Percentiles rank a stretch among this genome's conserved stretches.
Conservation (phyloP, 2,113 vertebrate genomes). For the Clarias macrocephalus region DNA sequence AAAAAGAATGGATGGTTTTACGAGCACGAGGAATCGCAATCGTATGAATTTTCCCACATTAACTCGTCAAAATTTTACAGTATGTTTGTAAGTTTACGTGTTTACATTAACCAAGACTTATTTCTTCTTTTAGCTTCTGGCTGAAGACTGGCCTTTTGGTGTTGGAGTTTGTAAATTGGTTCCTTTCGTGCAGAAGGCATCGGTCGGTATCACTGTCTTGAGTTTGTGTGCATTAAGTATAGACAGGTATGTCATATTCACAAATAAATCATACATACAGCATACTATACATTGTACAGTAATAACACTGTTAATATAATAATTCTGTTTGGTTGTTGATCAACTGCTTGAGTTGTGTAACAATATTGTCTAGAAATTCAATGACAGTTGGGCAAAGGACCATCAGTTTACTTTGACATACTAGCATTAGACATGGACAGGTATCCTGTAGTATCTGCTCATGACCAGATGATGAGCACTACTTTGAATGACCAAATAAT, state of each 20-base stretch:
- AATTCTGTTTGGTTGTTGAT: neutral
- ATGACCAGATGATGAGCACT: neutral
- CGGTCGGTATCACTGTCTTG: slow-evolving; percentile 93
- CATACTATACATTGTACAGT: neutral
- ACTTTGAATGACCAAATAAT: neutral
- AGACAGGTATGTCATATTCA: slow-evolving; percentile 81
- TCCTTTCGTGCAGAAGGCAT: slow-evolving; percentile 96
- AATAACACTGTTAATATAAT: no score
- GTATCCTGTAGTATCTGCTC: neutral
- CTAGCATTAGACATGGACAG: neutral
- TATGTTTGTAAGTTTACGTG: neutral
- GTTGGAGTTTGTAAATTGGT: slow-evolving; percentile 91
- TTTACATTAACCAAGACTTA: neutral
- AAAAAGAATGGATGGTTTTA: no score
- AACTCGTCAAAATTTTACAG: no score
- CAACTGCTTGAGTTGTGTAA: neutral
- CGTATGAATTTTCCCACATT: no score
- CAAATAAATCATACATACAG: neutral
- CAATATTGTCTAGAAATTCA: neutral
- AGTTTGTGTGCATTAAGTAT: slow-evolving; percentile 96
- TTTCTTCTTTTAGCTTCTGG: slow-evolving; percentile 78
- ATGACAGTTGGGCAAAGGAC: neutral
- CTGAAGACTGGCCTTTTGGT: slow-evolving; percentile 93
- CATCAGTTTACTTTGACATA: neutral
- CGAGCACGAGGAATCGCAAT: no score